A percentile compares a stretch with the other conserved stretches of the same genome.
Evolutionary conservation across 2,113 vertebrate species (phyloP).

Genomic region (Trematocara nigrifrons): DNA sequence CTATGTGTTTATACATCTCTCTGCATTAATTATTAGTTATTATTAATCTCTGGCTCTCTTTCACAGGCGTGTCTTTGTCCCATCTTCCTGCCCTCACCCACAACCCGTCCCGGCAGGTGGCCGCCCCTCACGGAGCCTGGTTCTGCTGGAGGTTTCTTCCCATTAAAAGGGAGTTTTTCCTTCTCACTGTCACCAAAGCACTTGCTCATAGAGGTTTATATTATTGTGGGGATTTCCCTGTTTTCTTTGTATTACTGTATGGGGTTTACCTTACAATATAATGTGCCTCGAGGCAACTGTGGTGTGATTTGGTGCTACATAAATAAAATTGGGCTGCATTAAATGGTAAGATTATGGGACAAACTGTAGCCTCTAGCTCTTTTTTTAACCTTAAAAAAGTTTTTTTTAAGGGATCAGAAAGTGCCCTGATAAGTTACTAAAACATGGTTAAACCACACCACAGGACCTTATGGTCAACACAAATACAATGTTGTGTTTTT

Average conservation of each 20-base stretch:
- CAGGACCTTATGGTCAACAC: not conserved
- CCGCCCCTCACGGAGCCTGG: not conserved
- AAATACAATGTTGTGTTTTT: not conserved
- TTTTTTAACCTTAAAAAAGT: not conserved
- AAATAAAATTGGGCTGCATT: not conserved
- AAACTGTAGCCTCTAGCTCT: rapidly evolving
- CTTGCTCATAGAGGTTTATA: not conserved
- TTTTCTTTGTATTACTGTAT: not conserved
- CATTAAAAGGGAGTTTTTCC: not conserved
- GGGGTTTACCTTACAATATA: rapidly evolving
- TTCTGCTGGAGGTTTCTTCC: not conserved
- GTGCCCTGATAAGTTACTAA: not conserved
- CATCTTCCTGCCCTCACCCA: not conserved
- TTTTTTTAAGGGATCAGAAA: not conserved
- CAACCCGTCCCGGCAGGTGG: not conserved
- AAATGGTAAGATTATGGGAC: not conserved
- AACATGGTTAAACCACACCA: not conserved
- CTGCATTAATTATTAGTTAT: not conserved
- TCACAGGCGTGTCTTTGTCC: not conserved
- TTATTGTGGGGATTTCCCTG: not conserved
- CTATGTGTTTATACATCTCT: not conserved
- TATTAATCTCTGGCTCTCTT: not conserved
- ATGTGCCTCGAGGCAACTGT: not conserved
- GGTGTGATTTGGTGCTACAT: not conserved
- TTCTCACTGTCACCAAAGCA: not conserved